phyloP scores from a whole-genome alignment of 2,113 vertebrate species.

The Phainopepla nitens region DNA sequence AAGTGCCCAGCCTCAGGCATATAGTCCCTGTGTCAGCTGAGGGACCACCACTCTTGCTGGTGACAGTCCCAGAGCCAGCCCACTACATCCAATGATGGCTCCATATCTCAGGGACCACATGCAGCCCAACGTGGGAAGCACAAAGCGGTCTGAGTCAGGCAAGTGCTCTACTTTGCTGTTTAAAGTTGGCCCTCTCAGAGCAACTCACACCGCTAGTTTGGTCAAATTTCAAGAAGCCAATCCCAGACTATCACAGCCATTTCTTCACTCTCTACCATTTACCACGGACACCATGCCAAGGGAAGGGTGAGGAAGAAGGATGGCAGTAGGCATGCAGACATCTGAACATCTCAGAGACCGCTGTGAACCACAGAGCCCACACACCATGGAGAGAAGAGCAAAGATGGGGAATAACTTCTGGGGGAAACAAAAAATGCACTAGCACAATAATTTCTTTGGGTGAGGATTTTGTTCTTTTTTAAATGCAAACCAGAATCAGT shows the following conservation, averaged over 20 bases:
- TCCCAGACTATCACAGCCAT: background rate
- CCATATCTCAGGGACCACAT: rapidly evolving
- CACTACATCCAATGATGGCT: rapidly evolving
- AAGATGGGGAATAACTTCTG: background rate
- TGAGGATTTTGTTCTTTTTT: background rate
- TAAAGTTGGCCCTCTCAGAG: background rate
- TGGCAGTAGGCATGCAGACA: background rate
- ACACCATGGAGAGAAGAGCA: background rate
- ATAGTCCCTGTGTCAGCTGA: background rate
- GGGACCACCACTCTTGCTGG: background rate
- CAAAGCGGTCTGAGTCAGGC: no score
- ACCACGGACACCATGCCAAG: background rate
- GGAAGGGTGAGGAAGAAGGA: rapidly evolving
- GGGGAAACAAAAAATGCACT: background rate
- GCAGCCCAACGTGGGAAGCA: background rate
- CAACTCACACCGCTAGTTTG: background rate
- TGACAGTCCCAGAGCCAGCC: background rate
- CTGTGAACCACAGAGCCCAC: background rate
- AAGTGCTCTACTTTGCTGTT: background rate
- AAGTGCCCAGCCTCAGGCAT: background rate
- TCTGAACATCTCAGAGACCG: background rate
- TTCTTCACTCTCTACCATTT: background rate
- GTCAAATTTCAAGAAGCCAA: background rate
- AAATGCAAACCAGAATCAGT: background rate
- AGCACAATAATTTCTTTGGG: background rate